Conservation (phyloP, 2,797 vertebrate species). For the Chrysocyon brachyurus region DNA sequence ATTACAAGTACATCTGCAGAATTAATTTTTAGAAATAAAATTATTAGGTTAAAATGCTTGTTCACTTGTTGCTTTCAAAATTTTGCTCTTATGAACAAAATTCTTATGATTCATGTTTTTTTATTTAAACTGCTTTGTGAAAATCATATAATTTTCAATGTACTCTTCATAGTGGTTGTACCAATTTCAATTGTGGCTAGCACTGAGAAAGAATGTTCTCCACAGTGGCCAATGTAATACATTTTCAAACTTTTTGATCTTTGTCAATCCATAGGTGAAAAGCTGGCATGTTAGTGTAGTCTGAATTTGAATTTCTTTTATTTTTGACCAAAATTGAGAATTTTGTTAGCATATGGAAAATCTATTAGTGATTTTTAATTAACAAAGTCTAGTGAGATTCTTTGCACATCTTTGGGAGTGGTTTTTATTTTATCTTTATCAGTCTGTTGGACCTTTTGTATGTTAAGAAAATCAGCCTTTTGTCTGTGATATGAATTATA, state of each 20-base stretch:
- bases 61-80: background rate
- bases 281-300: background rate
- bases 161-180: rapidly evolving
- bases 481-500: background rate
- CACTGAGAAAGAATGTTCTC: background rate
- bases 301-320: background rate
- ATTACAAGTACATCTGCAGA: background rate
- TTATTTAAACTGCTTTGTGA: no score
- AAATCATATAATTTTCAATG: background rate
- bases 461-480: background rate
- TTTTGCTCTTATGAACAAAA: no score
- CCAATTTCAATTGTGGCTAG: background rate
- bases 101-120: no score
- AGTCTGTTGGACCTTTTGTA: background rate
- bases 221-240: background rate
- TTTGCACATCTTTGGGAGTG: background rate
- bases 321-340: background rate
- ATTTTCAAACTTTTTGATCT: background rate
- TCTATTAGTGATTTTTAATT: background rate
- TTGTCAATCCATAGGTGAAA: background rate
- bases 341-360: background rate
- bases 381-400: background rate
- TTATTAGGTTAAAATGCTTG: background rate
- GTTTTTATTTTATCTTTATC: background rate
- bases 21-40: background rate